Conservation (phyloP, 2,113 vertebrate species). For the Sminthopsis crassicaudata region DNA sequence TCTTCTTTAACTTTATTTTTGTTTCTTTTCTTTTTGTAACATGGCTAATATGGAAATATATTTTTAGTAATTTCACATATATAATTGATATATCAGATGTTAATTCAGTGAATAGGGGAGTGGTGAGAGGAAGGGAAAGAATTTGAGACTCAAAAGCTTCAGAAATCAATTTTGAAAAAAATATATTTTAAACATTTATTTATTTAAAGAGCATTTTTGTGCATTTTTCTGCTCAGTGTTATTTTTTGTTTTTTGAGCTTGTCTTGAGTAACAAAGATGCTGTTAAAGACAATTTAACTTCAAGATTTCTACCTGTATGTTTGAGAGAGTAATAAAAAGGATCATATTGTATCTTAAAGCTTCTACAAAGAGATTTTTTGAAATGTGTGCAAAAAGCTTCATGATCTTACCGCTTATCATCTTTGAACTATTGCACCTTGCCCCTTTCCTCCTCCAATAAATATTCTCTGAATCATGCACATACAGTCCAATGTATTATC, state of each 20-base stretch:
- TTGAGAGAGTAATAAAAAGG: not conserved
- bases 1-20: not conserved
- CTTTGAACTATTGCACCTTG: not conserved
- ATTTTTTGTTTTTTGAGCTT: not conserved
- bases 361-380: not conserved
- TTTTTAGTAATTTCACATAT: not conserved
- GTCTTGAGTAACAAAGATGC: not conserved
- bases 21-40: not conserved
- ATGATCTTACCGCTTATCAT: not conserved
- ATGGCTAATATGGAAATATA: not conserved
- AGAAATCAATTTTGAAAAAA: not conserved
- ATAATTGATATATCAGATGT: not conserved
- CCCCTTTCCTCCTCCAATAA: too few relatives aligned
- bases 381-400: not conserved
- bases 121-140: not conserved
- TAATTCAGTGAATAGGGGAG: not conserved
- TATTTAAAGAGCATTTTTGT: not conserved
- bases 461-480: too few relatives aligned
- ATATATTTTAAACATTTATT: not conserved
- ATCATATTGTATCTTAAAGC: not conserved
- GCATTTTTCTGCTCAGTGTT: not conserved
- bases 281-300: not conserved
- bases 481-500: too few relatives aligned
- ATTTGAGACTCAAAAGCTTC: not conserved
- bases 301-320: not conserved